Conservation (phyloP, 2,888 invertebrate species). For the Scaptomyza reducta region DNA sequence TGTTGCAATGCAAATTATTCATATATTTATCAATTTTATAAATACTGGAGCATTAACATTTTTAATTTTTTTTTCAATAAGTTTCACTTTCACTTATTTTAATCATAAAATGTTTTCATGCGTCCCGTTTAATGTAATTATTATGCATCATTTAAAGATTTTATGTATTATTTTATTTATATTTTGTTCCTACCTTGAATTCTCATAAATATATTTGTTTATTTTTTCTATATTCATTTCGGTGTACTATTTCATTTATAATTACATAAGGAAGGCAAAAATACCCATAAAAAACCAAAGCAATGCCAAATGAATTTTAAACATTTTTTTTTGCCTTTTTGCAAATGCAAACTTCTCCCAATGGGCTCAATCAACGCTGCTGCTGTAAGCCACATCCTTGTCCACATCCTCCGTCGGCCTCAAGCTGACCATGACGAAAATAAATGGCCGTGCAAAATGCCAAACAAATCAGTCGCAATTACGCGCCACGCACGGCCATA, state of each 20-base stretch:
- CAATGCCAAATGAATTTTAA: conserved; percentile 6
- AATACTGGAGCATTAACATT: neutral
- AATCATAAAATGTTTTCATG: no score
- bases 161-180: no score
- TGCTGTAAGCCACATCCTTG: conserved; percentile 9
- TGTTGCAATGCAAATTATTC: conserved; percentile 1
- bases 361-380: conserved; percentile 47
- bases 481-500: conserved; percentile 44
- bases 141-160: no score
- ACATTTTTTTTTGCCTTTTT: neutral
- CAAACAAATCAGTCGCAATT: conserved; percentile 75
- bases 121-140: no score
- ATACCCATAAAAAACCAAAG: neutral
- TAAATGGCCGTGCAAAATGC: conserved; percentile 72
- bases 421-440: conserved; percentile 70
- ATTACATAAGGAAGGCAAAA: no score
- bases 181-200: no score
- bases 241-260: no score
- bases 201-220: neutral
- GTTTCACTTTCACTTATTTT: neutral
- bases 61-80: neutral
- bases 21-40: neutral
- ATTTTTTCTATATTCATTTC: no score
- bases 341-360: conserved; percentile 39
- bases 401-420: conserved; percentile 32